Conservation (phyloP, 2,113 vertebrate species). For the Pao palembangensis region DNA sequence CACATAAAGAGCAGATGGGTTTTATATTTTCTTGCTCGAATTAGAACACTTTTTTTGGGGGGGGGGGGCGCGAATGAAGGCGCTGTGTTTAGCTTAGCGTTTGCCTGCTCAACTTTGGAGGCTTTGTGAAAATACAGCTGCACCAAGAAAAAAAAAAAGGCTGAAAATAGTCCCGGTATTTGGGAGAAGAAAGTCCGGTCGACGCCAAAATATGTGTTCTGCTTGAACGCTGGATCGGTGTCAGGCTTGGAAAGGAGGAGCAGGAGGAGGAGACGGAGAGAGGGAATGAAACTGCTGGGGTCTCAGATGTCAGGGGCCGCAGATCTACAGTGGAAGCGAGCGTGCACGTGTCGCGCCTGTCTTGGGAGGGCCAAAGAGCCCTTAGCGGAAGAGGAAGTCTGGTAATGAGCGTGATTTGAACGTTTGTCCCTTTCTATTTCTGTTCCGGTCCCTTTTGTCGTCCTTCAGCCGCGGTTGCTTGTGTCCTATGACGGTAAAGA, state of each 20-base stretch:
- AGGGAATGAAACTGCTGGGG: slow-evolving; percentile 24
- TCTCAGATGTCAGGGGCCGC: slow-evolving; percentile 11
- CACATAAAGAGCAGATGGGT: neutral
- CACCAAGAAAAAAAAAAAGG: neutral
- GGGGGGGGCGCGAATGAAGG: neutral
- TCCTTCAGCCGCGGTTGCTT: too few relatives aligned
- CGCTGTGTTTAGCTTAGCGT: neutral
- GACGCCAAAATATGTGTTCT: slow-evolving; percentile 9
- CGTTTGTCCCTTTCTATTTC: too few relatives aligned
- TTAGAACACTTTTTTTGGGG: neutral
- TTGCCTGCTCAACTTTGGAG: neutral
- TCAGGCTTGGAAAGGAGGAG: slow-evolving; percentile 12
- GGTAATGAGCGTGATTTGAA: too few relatives aligned
- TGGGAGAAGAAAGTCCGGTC: neutral
- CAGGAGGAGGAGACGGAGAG: neutral
- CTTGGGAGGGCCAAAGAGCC: too few relatives aligned
- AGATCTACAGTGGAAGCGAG: slow-evolving; percentile 3
- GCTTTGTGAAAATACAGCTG: neutral
- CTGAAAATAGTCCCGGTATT: slow-evolving; percentile 20
- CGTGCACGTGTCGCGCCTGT: slow-evolving; percentile 17
- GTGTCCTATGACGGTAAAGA: too few relatives aligned
- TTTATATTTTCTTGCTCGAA: neutral
- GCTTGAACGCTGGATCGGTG: slow-evolving; percentile 13
- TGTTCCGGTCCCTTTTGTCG: too few relatives aligned
- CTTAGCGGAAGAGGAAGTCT: too few relatives aligned